Percentiles rank a stretch among this genome's conserved stretches.
Conservation (phyloP, 2,888 invertebrate genomes). For the Thymelicus sylvestris region DNA sequence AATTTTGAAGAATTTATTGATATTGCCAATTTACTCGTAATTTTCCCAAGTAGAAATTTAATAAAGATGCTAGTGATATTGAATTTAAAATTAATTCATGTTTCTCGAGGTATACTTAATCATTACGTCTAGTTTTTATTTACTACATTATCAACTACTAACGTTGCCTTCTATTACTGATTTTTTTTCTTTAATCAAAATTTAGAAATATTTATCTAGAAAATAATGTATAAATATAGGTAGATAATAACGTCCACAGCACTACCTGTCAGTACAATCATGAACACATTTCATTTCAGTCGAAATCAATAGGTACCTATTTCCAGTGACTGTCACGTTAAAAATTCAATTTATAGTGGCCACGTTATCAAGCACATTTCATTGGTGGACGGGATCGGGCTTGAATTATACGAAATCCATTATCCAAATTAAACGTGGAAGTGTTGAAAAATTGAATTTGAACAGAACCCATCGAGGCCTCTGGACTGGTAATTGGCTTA, state of each 20-base stretch:
- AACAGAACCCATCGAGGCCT: constrained; percentile 48
- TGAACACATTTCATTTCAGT: constrained; percentile 5
- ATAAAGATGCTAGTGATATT: background rate
- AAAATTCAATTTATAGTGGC: constrained; percentile 34
- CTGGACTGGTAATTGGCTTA: constrained; percentile 50
- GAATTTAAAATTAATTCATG: background rate
- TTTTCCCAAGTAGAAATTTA: background rate
- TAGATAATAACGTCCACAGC: background rate
- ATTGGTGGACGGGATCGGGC: constrained; percentile 33
- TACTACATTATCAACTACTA: no score
- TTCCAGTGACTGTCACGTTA: constrained; percentile 15
- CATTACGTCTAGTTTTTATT: background rate
- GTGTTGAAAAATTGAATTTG: constrained; percentile 54
- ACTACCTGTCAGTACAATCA: background rate
- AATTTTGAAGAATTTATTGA: constrained; percentile 4
- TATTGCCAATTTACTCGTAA: constrained; percentile 7
- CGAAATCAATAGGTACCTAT: constrained; percentile 17
- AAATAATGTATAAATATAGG: no score
- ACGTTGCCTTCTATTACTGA: no score
- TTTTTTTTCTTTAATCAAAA: no score
- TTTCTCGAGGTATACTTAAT: background rate
- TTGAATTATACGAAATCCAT: constrained; percentile 45
- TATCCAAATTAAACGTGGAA: constrained; percentile 47
- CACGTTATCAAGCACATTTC: constrained; percentile 31
- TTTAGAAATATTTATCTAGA: no score